These are phyloP conservation scores for Hymenopus coronatus DNA, from an alignment of 2,888 invertebrate species.

Conservation along the genomic window DNA sequence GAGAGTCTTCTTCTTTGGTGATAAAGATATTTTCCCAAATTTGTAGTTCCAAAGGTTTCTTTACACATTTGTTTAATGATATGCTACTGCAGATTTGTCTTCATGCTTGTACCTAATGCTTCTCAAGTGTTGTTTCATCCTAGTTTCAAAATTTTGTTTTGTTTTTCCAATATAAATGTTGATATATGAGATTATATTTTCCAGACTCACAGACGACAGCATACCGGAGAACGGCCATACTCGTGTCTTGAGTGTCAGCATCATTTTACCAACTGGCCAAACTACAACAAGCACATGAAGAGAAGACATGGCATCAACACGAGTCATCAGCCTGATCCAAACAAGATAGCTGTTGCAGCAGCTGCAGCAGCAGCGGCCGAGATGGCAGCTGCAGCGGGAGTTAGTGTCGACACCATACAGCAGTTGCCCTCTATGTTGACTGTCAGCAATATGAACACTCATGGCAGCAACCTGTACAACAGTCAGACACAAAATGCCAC, in stretches of 20 bases:
- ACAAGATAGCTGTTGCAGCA: constrained; percentile 30
- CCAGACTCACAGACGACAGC: constrained; percentile 68
- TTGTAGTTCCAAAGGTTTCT: no score
- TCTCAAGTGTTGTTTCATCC: no score
- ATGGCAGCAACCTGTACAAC: background rate
- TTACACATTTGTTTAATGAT: no score
- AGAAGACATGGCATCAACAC: constrained; percentile 64
- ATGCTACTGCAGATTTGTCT: no score
- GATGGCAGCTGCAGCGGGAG: background rate
- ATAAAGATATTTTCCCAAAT: no score
- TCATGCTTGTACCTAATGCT: no score
- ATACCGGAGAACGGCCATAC: constrained; percentile 68
- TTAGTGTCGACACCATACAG: background rate
- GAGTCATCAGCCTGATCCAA: constrained; percentile 44
- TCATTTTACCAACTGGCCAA: constrained; percentile 79
- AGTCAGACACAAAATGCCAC: background rate
- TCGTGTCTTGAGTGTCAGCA: constrained; percentile 69
- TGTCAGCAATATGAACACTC: background rate
- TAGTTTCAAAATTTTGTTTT: no score
- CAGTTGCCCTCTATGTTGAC: background rate
- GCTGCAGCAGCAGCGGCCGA: constrained; percentile 18
- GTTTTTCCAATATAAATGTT: no score
- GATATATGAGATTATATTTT: background rate
- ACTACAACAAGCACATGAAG: constrained; percentile 81
- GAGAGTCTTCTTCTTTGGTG: no score